phyloP scores from a whole-genome alignment of 2,113 vertebrate species.

The Saguinus midas region DNA sequence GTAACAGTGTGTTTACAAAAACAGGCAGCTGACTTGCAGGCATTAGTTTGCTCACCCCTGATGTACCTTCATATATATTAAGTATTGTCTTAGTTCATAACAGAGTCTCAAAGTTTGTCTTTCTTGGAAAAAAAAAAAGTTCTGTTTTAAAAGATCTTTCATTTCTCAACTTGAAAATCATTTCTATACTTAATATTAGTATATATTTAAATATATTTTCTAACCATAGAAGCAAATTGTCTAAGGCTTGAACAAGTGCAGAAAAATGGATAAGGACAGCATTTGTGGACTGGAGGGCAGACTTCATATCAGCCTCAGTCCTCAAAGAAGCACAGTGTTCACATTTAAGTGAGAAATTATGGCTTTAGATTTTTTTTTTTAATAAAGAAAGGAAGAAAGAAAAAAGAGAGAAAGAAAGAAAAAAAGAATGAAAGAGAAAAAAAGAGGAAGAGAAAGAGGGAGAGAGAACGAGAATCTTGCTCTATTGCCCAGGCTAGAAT shows the following conservation, averaged over 20 bases:
- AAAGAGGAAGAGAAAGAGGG: too few relatives aligned
- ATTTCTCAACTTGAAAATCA: slow-evolving; percentile 27
- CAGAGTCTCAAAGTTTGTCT: neutral
- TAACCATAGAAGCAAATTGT: neutral
- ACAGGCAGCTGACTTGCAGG: neutral
- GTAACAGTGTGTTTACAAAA: neutral
- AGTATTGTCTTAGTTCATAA: neutral
- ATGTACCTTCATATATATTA: neutral
- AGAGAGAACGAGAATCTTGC: too few relatives aligned
- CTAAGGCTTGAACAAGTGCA: neutral
- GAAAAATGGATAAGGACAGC: neutral
- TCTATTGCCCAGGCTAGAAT: too few relatives aligned
- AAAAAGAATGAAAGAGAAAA: too few relatives aligned
- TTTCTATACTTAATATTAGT: neutral
- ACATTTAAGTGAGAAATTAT: neutral
- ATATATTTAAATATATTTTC: neutral
- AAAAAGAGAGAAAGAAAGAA: too few relatives aligned
- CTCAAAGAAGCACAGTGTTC: neutral
- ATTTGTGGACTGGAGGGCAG: neutral
- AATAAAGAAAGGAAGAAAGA: too few relatives aligned
- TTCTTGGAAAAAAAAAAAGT: neutral
- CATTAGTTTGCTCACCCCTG: neutral
- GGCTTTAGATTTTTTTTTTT: neutral
- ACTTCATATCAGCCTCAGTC: neutral
- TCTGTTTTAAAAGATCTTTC: neutral